phyloP scores from a whole-genome alignment of 1,140 invertebrate genomes.

The Philaenus spumarius region DNA sequence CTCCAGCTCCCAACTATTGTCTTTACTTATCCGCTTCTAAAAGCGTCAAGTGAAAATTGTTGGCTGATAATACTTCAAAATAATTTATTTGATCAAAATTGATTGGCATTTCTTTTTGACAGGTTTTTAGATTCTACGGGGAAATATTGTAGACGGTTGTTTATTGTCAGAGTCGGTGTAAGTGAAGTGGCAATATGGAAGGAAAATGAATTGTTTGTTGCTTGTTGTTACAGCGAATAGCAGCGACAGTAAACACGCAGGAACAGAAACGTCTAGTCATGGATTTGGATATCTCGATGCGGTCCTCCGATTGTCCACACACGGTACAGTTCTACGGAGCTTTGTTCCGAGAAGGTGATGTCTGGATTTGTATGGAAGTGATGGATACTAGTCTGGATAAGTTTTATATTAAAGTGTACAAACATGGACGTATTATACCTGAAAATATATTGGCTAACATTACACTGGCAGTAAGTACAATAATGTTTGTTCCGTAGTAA shows the following conservation, averaged over 20 bases:
- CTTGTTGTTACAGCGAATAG: slow-evolving; percentile 67
- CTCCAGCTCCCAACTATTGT: no score
- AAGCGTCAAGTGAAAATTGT: no score
- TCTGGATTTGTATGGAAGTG: slow-evolving; percentile 99
- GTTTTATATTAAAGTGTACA: slow-evolving; percentile 82
- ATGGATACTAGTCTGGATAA: slow-evolving; percentile 99
- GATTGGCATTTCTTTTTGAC: not conserved
- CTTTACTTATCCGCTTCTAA: no score
- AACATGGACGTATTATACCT: slow-evolving; percentile 69
- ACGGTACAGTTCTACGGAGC: slow-evolving; percentile 98
- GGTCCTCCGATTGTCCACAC: slow-evolving; percentile 90
- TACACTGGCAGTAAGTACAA: slow-evolving; percentile 80
- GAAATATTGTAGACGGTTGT: no score
- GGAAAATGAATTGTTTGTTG: not conserved
- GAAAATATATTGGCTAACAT: slow-evolving; percentile 95
- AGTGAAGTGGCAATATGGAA: no score
- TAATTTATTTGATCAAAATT: no score
- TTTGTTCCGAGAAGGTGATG: slow-evolving; percentile 91
- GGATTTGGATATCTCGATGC: slow-evolving; percentile 93
- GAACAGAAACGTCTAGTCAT: slow-evolving; percentile 93
- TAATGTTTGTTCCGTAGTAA: no score
- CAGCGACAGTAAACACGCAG: slow-evolving; percentile 84
- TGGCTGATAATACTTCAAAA: no score
- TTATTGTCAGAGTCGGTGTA: no score
- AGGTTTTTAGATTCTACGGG: not conserved